phyloP scores from a whole-genome alignment of 1,140 invertebrate species.

The Thaumatotibia leucotreta region DNA sequence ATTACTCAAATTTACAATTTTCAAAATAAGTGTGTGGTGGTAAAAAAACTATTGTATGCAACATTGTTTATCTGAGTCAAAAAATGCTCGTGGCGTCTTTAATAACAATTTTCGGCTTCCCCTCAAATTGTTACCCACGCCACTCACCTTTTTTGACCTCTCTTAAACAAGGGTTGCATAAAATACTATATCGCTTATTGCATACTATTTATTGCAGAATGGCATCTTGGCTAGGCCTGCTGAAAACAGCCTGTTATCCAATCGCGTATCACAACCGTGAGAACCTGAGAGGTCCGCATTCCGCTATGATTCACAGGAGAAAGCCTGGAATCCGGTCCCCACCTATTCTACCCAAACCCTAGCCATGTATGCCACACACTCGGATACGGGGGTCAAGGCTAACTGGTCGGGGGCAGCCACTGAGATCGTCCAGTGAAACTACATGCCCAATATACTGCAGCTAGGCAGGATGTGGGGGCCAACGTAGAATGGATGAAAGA shows the following conservation, averaged over 20 bases:
- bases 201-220: too few relatives aligned
- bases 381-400: neutral
- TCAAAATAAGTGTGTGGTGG: too few relatives aligned
- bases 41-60: too few relatives aligned
- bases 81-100: too few relatives aligned
- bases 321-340: neutral
- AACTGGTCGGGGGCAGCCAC: neutral
- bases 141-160: too few relatives aligned
- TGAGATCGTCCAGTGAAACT: neutral
- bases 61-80: too few relatives aligned
- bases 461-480: neutral
- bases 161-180: too few relatives aligned
- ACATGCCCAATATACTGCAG: neutral
- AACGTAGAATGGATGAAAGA: neutral
- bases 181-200: too few relatives aligned
- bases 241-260: neutral
- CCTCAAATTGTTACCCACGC: too few relatives aligned
- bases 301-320: conserved; percentile 5
- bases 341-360: neutral
- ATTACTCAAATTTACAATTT: too few relatives aligned
- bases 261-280: neutral
- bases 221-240: neutral
- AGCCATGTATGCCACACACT: neutral
- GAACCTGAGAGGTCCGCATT: conserved; percentile 2
- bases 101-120: too few relatives aligned